A percentile compares a stretch with the other conserved stretches of the same genome.
Evolutionary conservation across 2,888 invertebrate genomes (phyloP).

Genomic region (Dusona sp.): DNA sequence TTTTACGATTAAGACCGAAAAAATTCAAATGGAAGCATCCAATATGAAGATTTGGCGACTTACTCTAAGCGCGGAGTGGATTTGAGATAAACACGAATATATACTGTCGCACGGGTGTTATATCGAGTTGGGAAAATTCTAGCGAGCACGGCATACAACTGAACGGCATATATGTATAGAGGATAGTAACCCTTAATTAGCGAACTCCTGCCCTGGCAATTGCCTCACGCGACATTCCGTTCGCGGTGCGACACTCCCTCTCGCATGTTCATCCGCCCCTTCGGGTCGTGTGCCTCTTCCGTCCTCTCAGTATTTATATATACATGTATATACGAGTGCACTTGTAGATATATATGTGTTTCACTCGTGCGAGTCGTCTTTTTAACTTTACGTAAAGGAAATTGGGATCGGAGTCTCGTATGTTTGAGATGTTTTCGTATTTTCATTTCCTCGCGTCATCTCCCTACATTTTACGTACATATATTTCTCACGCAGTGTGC

Average conservation of each 20-base stretch:
- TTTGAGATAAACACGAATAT: background rate
- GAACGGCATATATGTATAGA: constrained; percentile 5
- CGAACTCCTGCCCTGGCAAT: constrained; percentile 77
- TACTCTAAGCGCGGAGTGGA: background rate
- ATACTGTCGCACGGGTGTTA: constrained; percentile 27
- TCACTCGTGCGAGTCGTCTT: constrained; percentile 37
- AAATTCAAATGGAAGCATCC: background rate
- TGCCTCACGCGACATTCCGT: constrained; percentile 76
- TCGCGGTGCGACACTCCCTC: constrained; percentile 68
- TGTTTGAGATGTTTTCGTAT: constrained; percentile 34
- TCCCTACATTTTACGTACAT: background rate
- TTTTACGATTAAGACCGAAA: too few relatives aligned
- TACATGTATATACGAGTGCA: background rate
- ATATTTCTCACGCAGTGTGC: constrained; percentile 37
- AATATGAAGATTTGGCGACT: background rate
- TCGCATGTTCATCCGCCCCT: constrained; percentile 65
- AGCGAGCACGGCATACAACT: constrained; percentile 33
- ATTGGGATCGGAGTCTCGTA: constrained; percentile 37
- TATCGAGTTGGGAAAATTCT: constrained; percentile 49
- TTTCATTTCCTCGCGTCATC: constrained; percentile 12
- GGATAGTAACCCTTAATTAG: constrained; percentile 80
- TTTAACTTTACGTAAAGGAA: constrained; percentile 8
- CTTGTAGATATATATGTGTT: constrained; percentile 2
- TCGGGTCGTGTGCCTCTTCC: constrained; percentile 54
- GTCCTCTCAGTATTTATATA: background rate